Evolutionary conservation across 1,140 invertebrate genomes (phyloP), one percentile per base, ranked within the genome.

Genomic region (Pectinophora gossypiella): DNA sequence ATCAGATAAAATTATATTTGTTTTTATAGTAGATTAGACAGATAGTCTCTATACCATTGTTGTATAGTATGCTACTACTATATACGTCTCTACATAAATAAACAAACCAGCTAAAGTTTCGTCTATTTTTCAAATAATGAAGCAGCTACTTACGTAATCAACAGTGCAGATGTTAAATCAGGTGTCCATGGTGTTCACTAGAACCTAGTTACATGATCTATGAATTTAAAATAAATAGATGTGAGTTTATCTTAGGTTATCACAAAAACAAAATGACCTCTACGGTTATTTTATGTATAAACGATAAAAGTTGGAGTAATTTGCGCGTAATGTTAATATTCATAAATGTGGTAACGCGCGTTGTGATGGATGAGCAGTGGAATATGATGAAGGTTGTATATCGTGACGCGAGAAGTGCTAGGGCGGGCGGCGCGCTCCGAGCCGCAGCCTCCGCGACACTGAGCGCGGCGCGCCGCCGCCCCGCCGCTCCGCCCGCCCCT

Each of bases 381-480:
- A 32, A 32, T 32, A n/a, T 32, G 43, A 51, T 53, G 50, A 51
- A 56, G 23, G 42, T n/a, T n/a, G n/a, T n/a, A n/a, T n/a, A n/a
- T n/a, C n/a, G n/a, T n/a, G n/a, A n/a, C n/a, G 22, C 35, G 13
- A 15, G 27, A 50, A 51, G 64, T 74, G 71, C 75, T 72, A 68
- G 69, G 73, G 51, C 55, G 51, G 55, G 53, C 36, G 36, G 16
- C 74, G 64, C 72, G 72, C 65, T 65, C 56, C 56, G 56, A 46
- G 51, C 74, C 77, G 68, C 79, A 83, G 79, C 79, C 82, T 83
- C 78, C 79, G 78, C 73, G 74, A 70, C 73, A 85, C 82, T 85
- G 74, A 82, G 61, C 43, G 57, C 58, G 42, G 43, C 61, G 48
- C 54, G 51, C 61, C 60, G 48, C 57, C 56, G 51, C 61, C 27